Base-by-base conservation (phyloP, 2,888 invertebrate genomes). In the Dicranocentrus wangi region DNA sequence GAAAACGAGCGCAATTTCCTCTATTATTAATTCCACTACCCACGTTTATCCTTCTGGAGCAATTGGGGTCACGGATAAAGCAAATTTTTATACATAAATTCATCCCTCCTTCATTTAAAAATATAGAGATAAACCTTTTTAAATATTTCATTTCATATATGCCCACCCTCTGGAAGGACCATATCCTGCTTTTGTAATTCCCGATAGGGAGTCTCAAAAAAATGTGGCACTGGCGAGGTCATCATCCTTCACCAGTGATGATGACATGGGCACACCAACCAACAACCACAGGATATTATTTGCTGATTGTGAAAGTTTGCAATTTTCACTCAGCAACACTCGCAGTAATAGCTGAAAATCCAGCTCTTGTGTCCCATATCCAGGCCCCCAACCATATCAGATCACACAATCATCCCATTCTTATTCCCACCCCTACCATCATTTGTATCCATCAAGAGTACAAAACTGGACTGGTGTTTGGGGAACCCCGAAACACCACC, bases 51-150 rank as follows among this genome's bases (percentile, higher is more conserved):
- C 70, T 58, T 70, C 58, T 28, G 42, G 58, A 21, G 13, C 42
- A 42, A 70, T 70, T 42, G 42, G 58, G 70, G 70, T 42, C 58
- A 70, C 10, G 32, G 25, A 32, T 23, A n/a, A n/a, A n/a, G n/a
- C 10, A 32, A 3, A 32, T 32, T 32, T 32, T 32, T 10, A 32
- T 32, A 10, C 3, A 32, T 7, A 32, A 32, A 32, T 32, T 32
- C 32, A 32, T 32, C 32, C 32, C 32, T 10, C 32, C 10, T 32
- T 10, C 32, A 32, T 32, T 32, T 32, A 32, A 10, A 32, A 32
- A 32, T 32, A 7, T 32, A 32, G 10, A n/a, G n/a, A n/a, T n/a
- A n/a, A n/a, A n/a, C n/a, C 32, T 32, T 32, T 32, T 7, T 7
- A 32, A 32, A 32, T 32, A 32, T 32, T 32, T 32, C 3, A 32